Conservation (phyloP, 2,888 invertebrate genomes). For the Apeira syringaria region DNA sequence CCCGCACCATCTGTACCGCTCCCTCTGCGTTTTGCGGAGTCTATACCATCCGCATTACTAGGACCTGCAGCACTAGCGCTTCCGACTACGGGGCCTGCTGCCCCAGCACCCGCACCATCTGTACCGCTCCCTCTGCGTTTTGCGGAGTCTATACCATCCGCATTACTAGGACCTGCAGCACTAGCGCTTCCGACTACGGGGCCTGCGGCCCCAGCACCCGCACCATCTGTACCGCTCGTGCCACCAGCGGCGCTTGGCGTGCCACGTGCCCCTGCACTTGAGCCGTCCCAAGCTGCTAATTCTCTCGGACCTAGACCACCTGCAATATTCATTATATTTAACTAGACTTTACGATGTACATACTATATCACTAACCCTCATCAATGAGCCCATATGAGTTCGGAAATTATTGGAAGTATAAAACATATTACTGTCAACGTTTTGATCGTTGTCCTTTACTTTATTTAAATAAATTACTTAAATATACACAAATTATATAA, state of each 20-base stretch:
- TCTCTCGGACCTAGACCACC: neutral
- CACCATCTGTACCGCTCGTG: constrained; percentile 1
- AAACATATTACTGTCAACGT: too few relatives aligned
- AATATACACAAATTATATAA: too few relatives aligned
- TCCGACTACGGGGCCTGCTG: constrained; percentile 5
- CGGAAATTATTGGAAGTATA: too few relatives aligned
- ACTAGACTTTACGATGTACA: too few relatives aligned
- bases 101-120: constrained; percentile 11
- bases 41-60: neutral
- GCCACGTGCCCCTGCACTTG: too few relatives aligned
- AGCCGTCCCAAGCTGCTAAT: neutral
- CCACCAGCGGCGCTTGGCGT: neutral
- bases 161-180: constrained; percentile 1
- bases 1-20: constrained; percentile 12
- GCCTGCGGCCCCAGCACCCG: constrained; percentile 3
- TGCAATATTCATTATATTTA: neutral
- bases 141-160: too few relatives aligned
- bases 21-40: too few relatives aligned
- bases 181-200: neutral
- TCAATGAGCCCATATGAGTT: too few relatives aligned
- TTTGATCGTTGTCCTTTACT: too few relatives aligned
- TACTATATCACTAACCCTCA: too few relatives aligned
- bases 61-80: neutral
- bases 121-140: neutral
- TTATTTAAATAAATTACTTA: too few relatives aligned